Percentiles rank a stretch among this genome's conserved stretches.
phyloP scores from a whole-genome alignment of 2,113 vertebrate genomes.

The Ramphastos sulfuratus region DNA sequence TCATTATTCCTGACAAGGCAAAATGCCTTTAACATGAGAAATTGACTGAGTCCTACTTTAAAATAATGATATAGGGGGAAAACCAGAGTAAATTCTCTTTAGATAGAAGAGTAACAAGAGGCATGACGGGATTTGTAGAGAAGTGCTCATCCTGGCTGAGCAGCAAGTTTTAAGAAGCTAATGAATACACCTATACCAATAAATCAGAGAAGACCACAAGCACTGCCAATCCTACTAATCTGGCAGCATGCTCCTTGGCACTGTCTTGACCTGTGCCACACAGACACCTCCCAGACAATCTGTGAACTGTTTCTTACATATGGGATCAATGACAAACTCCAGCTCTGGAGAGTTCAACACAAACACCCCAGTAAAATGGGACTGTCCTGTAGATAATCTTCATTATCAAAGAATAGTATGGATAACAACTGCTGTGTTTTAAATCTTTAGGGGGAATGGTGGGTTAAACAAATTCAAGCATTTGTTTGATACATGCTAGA shows the following conservation, averaged over 20 bases:
- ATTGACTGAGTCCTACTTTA: background rate
- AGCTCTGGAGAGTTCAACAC: background rate
- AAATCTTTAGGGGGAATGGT: background rate
- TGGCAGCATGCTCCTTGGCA: background rate
- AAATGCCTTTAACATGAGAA: background rate
- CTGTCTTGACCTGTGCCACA: background rate
- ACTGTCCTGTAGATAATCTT: background rate
- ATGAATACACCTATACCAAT: background rate
- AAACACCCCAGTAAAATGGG: background rate
- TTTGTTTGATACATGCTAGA: background rate
- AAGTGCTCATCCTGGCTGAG: background rate
- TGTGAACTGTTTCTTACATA: background rate
- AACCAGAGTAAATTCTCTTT: background rate
- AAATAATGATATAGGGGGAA: background rate
- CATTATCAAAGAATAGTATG: background rate
- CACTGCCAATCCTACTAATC: background rate
- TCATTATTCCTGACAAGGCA: background rate
- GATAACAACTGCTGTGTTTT: background rate
- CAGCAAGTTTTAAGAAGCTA: background rate
- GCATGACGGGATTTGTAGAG: background rate
- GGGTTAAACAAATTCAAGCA: background rate
- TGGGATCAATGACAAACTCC: background rate
- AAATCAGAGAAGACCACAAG: background rate
- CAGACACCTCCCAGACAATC: background rate
- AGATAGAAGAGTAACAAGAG: background rate